A percentile compares a stretch with the other conserved stretches of the same genome.
phyloP scores from a whole-genome alignment of 2,888 invertebrate species.

The Hypomecis atomaria region DNA sequence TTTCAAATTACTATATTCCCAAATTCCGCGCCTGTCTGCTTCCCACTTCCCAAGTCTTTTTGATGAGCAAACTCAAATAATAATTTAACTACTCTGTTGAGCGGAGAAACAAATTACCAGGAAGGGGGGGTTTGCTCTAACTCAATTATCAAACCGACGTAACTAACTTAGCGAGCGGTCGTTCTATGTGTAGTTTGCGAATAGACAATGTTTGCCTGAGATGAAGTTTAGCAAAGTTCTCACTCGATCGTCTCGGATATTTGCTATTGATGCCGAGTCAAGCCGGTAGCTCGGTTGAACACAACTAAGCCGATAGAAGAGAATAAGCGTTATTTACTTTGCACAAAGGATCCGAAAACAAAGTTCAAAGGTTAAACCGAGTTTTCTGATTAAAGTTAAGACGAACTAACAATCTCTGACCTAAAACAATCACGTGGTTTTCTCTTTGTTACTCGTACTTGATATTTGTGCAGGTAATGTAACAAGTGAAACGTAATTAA shows the following conservation, averaged over 20 bases:
- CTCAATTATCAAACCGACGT: constrained; percentile 36
- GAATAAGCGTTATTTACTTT: background rate
- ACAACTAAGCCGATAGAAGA: constrained; percentile 5
- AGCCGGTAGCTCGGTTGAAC: background rate
- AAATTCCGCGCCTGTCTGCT: background rate
- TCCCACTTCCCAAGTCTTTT: background rate
- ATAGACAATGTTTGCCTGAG: constrained; percentile 34
- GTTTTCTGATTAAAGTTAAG: constrained; percentile 4
- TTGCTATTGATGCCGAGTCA: background rate
- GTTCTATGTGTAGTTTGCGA: constrained; percentile 37
- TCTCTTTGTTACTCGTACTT: background rate
- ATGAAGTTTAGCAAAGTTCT: constrained; percentile 20
- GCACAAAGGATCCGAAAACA: constrained; percentile 8
- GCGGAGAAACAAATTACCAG: constrained; percentile 28
- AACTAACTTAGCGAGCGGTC: constrained; percentile 35
- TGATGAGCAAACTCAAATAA: background rate
- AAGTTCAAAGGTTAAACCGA: constrained; percentile 9
- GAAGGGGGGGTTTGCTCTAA: constrained; percentile 27
- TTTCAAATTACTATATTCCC: no score
- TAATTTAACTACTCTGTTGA: constrained; percentile 26
- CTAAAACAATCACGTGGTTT: background rate
- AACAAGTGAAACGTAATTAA: no score
- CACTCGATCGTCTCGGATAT: constrained; percentile 5
- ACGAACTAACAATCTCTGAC: background rate
- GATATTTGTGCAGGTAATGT: no score